These are phyloP conservation scores for Criorhina ranunculi DNA, from an alignment of 2,888 invertebrate species.

Conservation along the genomic window DNA sequence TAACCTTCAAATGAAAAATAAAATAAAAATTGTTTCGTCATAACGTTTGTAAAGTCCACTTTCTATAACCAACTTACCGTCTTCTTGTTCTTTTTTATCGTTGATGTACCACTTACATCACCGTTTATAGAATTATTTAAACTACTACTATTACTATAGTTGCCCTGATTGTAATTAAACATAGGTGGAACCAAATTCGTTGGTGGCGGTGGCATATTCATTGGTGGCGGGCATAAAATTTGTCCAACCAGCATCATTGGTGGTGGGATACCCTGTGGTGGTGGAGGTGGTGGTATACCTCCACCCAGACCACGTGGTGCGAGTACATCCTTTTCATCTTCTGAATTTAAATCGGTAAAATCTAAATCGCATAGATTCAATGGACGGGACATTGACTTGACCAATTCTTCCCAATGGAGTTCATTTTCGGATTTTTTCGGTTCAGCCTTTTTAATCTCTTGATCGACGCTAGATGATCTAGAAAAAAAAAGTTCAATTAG, in stretches of 20 bases:
- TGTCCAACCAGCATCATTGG: constrained; percentile 81
- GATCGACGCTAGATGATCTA: constrained; percentile 90
- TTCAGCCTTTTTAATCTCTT: constrained; percentile 89
- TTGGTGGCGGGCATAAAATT: constrained; percentile 84
- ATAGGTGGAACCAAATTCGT: constrained; percentile 85
- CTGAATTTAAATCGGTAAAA: constrained; percentile 95
- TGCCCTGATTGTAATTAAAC: constrained; percentile 83
- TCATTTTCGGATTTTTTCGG: constrained; percentile 96
- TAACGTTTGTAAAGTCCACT: too few relatives aligned
- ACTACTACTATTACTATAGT: constrained; percentile 82
- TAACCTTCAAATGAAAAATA: constrained; percentile 84
- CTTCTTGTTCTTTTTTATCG: constrained; percentile 94
- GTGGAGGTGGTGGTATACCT: constrained; percentile 92
- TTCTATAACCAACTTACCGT: constrained; percentile 89
- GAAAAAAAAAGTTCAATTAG: constrained; percentile 61
- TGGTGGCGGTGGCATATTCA: constrained; percentile 85
- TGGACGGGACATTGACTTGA: constrained; percentile 90
- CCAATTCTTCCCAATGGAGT: constrained; percentile 97
- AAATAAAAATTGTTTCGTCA: too few relatives aligned
- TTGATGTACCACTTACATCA: constrained; percentile 81
- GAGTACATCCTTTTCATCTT: constrained; percentile 93
- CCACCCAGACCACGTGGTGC: constrained; percentile 88
- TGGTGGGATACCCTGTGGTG: constrained; percentile 89
- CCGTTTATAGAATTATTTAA: constrained; percentile 83
- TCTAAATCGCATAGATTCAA: constrained; percentile 96